These are phyloP conservation scores for Nomada hirtipes DNA, from an alignment of 2,888 invertebrate genomes.

Conservation along the genomic window DNA sequence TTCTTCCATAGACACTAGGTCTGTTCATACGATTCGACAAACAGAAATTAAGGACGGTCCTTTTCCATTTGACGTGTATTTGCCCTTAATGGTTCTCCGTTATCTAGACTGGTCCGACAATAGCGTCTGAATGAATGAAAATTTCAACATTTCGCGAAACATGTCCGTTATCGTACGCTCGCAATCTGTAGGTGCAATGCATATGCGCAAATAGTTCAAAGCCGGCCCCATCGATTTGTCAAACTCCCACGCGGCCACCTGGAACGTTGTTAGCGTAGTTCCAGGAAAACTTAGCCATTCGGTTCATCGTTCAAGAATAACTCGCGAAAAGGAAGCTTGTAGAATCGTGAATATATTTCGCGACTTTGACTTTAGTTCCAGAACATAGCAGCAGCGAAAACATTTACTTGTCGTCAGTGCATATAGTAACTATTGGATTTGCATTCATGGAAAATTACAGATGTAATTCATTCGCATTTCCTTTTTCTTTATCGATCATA, in stretches of 20 bases:
- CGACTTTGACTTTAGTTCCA: neutral
- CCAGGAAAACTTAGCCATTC: neutral
- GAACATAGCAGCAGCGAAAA: neutral
- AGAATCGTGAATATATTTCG: neutral
- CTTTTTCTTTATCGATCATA: neutral
- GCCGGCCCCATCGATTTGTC: slow-evolving; percentile 55
- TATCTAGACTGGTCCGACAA: neutral
- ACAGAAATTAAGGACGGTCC: neutral
- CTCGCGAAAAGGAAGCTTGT: neutral
- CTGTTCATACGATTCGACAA: neutral
- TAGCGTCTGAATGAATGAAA: neutral
- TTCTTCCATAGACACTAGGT: neutral
- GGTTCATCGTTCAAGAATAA: neutral
- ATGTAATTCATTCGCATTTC: no score
- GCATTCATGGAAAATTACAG: no score
- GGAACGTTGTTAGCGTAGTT: neutral
- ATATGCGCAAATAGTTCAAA: slow-evolving; percentile 55
- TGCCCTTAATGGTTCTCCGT: neutral
- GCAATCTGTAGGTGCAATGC: slow-evolving; percentile 41
- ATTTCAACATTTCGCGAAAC: slow-evolving; percentile 5
- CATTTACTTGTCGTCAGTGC: neutral
- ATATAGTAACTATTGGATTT: no score
- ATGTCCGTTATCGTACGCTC: neutral
- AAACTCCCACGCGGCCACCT: slow-evolving; percentile 15
- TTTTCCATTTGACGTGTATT: neutral